A percentile compares a stretch with the other conserved stretches of the same genome.
phyloP scores from a whole-genome alignment of 2,888 invertebrate genomes.

The Oconnorella tubifera region DNA sequence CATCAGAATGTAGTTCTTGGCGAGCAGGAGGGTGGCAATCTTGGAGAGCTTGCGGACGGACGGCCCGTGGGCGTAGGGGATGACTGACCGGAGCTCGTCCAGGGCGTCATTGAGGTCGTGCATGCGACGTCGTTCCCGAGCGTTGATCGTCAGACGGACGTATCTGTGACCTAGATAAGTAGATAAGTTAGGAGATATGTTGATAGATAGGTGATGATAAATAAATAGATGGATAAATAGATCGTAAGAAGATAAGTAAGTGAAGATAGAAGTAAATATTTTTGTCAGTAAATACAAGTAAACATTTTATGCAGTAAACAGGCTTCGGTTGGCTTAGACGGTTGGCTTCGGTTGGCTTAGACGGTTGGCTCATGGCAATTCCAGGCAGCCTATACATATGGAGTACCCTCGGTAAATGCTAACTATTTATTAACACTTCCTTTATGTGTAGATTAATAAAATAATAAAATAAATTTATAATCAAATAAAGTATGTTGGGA shows the following conservation, averaged over 20 bases:
- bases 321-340: no score
- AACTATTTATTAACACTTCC: no score
- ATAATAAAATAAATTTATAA: no score
- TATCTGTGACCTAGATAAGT: constrained; percentile 5
- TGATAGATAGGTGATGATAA: not conserved
- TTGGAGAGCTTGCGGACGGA: constrained; percentile 56
- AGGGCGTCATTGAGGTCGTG: constrained; percentile 59
- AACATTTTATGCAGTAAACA: no score
- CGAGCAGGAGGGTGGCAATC: constrained; percentile 53
- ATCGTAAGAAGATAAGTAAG: not conserved
- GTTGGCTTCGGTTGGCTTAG: no score
- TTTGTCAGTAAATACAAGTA: no score
- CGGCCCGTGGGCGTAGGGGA: constrained; percentile 56
- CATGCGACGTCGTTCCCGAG: constrained; percentile 58
- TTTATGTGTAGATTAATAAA: no score
- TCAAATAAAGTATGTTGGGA: no score
- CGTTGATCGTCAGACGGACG: constrained; percentile 54
- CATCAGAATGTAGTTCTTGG: constrained; percentile 56
- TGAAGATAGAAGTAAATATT: not conserved
- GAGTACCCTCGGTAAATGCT: no score
- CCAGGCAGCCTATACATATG: no score
- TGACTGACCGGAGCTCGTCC: constrained; percentile 54
- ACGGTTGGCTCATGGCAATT: no score
- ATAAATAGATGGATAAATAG: not conserved
- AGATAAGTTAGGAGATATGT: not conserved